Evolutionary conservation across 2,113 vertebrate species (phyloP).

Genomic region (Psittacula cyanocephala): DNA sequence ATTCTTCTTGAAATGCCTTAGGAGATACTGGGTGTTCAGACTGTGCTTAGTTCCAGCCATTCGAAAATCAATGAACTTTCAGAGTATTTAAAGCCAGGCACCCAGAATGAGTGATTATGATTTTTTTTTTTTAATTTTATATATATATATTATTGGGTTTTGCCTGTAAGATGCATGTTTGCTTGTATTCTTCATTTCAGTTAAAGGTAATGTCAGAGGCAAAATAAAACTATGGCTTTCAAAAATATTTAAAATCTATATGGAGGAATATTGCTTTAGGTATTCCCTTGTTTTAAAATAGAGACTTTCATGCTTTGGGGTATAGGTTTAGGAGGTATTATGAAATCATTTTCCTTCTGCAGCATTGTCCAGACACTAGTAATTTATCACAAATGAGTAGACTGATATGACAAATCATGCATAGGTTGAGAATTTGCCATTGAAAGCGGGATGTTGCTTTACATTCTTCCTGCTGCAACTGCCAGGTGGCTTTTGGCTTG

Average conservation of each 20-base stretch:
- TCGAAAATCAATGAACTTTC: background rate
- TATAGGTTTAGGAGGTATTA: background rate
- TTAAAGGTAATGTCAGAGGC: background rate
- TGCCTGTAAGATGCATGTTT: background rate
- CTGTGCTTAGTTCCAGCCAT: background rate
- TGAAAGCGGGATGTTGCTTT: background rate
- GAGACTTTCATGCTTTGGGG: background rate
- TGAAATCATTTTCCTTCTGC: background rate
- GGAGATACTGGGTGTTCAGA: background rate
- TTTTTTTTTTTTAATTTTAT: background rate
- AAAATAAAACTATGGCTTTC: background rate
- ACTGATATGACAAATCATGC: background rate
- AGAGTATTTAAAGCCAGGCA: background rate
- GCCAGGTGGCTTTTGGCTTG: slow-evolving; percentile 39
- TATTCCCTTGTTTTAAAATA: background rate
- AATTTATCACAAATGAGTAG: background rate
- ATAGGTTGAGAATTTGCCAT: background rate
- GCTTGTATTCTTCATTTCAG: background rate
- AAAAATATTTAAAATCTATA: background rate
- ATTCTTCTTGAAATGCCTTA: background rate
- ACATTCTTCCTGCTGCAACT: slow-evolving; percentile 25
- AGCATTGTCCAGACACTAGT: background rate
- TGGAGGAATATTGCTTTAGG: background rate
- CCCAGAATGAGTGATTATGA: background rate
- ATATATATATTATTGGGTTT: background rate